Base-by-base conservation (phyloP, 2,113 vertebrate species). In the Gallinago paraguaiae region DNA sequence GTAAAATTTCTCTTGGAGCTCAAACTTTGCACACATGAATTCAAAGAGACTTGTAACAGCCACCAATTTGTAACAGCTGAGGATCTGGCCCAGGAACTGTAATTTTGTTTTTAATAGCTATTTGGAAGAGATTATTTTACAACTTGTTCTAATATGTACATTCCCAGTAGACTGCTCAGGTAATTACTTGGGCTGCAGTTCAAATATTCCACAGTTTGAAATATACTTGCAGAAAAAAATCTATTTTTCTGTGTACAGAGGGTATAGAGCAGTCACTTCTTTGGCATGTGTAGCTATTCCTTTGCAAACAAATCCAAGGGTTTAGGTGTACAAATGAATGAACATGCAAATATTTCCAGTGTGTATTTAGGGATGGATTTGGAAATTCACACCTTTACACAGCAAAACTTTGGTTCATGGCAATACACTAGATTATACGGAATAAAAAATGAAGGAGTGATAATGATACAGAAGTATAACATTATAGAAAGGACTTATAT, bases 101-200 rank as follows among this genome's bases (percentile, higher is more conserved):
- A 92, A 89, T 91, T 96, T 96, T 93, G 65, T 72, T 95, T 95
- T 95, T 95, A 96, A 93, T 91, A 95, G 83, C 57, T 84, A 72
- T 95, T 96, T 97, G 83, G 95, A 97, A 92, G 88, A 94, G 80
- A 92, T 92, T 96, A 87, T 96, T 97, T 94, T 97, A 96, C 83
- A 94, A 65, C 86, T 92, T 94, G 80, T 92, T 96, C 72, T 96
- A 97, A 72, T 95, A 79, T 65, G 81, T 82, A 76, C 83, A 76
- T 96, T 96, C 93, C 91, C 77, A 72, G 74, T 91, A 94, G 95
- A 85, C 86, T 96, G 57, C 61, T 95, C 88, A 95, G 92, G 92
- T 96, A 96, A 95, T 97, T 96, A 87, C 90, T 88, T 90, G 77
- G 91, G 87, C 92, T 75, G 59, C 57, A 79, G 41, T 94, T 97